These are phyloP conservation scores for Spinus olivaceus DNA, from an alignment of 2,797 vertebrate genomes.

Conservation along the genomic window DNA sequence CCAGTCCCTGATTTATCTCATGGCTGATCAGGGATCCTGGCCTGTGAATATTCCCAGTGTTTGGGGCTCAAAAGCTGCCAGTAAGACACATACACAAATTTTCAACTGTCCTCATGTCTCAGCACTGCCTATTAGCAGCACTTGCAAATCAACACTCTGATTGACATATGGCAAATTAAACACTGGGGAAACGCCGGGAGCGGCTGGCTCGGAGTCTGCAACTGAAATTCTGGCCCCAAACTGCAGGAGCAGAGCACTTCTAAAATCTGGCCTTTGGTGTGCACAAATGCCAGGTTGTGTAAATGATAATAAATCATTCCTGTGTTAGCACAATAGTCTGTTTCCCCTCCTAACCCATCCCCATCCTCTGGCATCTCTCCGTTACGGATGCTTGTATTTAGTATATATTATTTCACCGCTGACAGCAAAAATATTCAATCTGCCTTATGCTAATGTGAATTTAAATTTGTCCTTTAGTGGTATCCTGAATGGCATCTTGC, in stretches of 20 bases:
- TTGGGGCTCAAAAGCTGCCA: constrained; percentile 22
- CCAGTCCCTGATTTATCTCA: constrained; percentile 33
- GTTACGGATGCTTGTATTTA: not conserved
- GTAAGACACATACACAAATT: constrained; percentile 39
- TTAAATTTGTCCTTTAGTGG: constrained; percentile 38
- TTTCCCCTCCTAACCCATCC: not conserved
- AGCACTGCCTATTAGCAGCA: constrained; percentile 30
- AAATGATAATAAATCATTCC: constrained; percentile 44
- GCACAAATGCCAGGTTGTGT: constrained; percentile 50
- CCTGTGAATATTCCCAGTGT: not conserved
- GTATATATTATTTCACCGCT: not conserved
- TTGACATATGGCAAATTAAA: constrained; percentile 66
- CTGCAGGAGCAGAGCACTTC: constrained; percentile 7
- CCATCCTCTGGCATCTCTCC: not conserved
- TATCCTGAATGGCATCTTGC: constrained; percentile 28
- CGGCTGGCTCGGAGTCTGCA: constrained; percentile 5
- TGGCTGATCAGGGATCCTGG: not conserved
- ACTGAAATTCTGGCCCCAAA: constrained; percentile 30
- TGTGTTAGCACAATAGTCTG: constrained; percentile 31
- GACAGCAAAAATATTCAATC: constrained; percentile 32
- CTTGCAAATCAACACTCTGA: constrained; percentile 58
- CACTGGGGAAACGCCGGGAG: not conserved
- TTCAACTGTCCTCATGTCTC: constrained; percentile 30
- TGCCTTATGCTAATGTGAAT: not conserved
- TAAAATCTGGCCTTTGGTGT: constrained; percentile 41